Evolutionary conservation across 2,113 vertebrate species (phyloP).

Genomic region (Piaya cayana): DNA sequence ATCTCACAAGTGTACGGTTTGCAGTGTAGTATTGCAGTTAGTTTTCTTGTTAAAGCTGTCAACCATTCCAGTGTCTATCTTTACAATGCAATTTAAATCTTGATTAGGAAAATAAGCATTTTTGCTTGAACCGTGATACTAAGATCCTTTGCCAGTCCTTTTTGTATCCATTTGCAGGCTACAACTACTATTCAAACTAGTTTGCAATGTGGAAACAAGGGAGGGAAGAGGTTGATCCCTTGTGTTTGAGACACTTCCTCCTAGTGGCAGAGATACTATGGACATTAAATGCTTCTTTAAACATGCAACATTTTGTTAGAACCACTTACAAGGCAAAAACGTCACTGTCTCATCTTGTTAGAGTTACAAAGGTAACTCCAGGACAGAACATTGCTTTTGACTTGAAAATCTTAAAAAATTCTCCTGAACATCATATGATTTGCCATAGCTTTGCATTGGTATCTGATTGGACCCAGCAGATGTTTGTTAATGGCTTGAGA

Average conservation of each 20-base stretch:
- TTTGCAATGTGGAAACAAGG: neutral
- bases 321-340: constrained; percentile 16
- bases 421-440: neutral
- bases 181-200: neutral
- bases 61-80: constrained; percentile 42
- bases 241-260: constrained; percentile 21
- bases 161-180: neutral
- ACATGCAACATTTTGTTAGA: neutral
- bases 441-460: neutral
- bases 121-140: constrained; percentile 40
- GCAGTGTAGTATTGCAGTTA: constrained; percentile 55
- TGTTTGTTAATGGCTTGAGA: neutral
- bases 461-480: neutral
- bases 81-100: constrained; percentile 61
- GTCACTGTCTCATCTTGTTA: constrained; percentile 8
- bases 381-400: constrained; percentile 5
- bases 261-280: neutral
- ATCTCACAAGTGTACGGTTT: constrained; percentile 67
- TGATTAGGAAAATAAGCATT: constrained; percentile 46
- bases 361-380: constrained; percentile 27
- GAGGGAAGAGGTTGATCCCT: neutral
- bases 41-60: constrained; percentile 69
- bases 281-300: constrained; percentile 20
- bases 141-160: neutral
- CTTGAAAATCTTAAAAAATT: constrained; percentile 6